Evolutionary conservation across 2,113 vertebrate species (phyloP), one percentile per base, ranked within the genome.

Genomic region (Pipra filicauda): DNA sequence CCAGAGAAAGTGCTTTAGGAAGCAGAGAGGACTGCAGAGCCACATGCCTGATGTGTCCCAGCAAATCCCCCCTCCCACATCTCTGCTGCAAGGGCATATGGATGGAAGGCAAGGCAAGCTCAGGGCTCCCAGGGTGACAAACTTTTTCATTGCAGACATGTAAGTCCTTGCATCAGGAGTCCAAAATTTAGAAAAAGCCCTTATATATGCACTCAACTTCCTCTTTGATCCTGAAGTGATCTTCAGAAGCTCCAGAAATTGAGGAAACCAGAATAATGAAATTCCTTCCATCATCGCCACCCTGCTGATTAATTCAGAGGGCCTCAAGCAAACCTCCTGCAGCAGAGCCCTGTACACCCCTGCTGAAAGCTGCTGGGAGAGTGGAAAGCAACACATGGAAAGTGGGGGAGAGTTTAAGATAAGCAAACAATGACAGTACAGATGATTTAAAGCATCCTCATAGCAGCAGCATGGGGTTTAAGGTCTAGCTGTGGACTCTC

Each of bases 331-430:
- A 54, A 16, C 24, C 72, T 86, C 28, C 49, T 1, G 8, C 79
- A 71, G 69, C 65, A 59, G 55, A 92, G 64, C 85, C 24, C 0
- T 33, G 51, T 35, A 12, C 11, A 12, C 13, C 51, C 17, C 71
- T 77, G 64, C 79, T 64, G 72, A 35, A 69, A 44, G 48, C 67
- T 59, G 67, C 85, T 57, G 6, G 20, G 46, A 51, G 48, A 62
- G 52, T 41, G 43, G 12, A 80, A 46, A 93, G 52, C 88, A 92
- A 26, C 69, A 46, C 65, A 39, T 81, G 76, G 85, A 46, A 92
- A 96, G 76, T 62, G 83, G 88, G 85, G 80, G 52, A 94, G 91
- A 95, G 85, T 94, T 95, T 88, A 94, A 76, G 54, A 95, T 88
- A 93, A 96, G 89, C 83, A 92, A 96, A 92, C 73, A 87, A 49